phyloP scores from a whole-genome alignment of 2,797 vertebrate species.

The Gouania willdenowi region DNA sequence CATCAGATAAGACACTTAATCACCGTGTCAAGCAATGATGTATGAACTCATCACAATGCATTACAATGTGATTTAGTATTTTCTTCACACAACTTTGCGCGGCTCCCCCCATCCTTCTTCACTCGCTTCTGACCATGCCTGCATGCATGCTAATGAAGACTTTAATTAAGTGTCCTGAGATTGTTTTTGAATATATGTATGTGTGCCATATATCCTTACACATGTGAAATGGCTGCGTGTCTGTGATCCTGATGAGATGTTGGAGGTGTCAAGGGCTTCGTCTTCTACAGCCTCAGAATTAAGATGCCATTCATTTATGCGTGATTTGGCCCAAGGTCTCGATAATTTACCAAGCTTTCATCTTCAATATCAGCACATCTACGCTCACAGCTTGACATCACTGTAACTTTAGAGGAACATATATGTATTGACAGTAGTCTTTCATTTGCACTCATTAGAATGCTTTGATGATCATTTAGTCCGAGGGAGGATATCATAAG shows the following conservation, averaged over 20 bases:
- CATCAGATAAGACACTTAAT: slow-evolving; percentile 30
- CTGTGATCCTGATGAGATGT: slow-evolving; percentile 6
- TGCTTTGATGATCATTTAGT: no score
- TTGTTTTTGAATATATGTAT: slow-evolving; percentile 50
- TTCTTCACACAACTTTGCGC: slow-evolving; percentile 37
- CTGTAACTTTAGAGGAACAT: no score
- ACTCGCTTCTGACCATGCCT: slow-evolving; percentile 36
- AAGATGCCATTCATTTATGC: slow-evolving; percentile 1
- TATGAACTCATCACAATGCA: slow-evolving; percentile 34
- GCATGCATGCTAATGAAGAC: slow-evolving; percentile 56
- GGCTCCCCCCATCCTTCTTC: neutral
- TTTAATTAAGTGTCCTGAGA: slow-evolving; percentile 64
- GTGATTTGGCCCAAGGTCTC: neutral
- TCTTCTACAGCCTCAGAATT: slow-evolving; percentile 5
- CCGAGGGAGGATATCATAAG: no score
- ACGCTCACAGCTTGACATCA: neutral
- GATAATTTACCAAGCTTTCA: slow-evolving; percentile 2
- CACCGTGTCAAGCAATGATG: slow-evolving; percentile 19
- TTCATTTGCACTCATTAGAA: no score
- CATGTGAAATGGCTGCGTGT: slow-evolving; percentile 7
- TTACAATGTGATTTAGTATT: slow-evolving; percentile 24
- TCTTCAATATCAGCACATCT: neutral
- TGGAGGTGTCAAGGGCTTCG: slow-evolving; percentile 1
- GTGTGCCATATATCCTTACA: slow-evolving; percentile 21
- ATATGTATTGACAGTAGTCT: no score